Evolutionary conservation across 1,140 invertebrate species (phyloP), one percentile per base, ranked within the genome.

Genomic region (Yoshiicerus persimilis): DNA sequence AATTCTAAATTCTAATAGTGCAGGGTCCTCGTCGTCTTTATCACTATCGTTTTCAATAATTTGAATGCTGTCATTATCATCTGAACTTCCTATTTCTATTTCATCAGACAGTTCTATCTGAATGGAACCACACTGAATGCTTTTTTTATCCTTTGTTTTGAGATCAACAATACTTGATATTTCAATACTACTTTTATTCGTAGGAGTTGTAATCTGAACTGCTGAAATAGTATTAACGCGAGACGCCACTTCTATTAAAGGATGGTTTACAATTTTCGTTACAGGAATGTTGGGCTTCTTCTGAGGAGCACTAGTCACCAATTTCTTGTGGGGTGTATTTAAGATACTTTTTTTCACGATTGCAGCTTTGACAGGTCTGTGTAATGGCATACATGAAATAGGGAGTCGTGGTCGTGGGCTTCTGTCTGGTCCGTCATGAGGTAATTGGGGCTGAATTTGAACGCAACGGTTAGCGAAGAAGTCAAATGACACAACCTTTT

Each of bases 401-500:
- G 75, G 75, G 3, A 80, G 34, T 10, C 30, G 75, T 36, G 23
- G 0, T 16, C 47, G 47, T n/a, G n/a, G n/a, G 8, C n/a, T 36
- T 38, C 38, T 34, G 30, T 80, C 23, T 23, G 75, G 32, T 4
- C n/a, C 4, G 32, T 25, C 23, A 20, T n/a, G n/a, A n/a, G 4
- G 16, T n/a, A 36, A 10, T 0, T 11, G 11, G 0, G 75, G 8
- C 20, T 80, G 75, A 38, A 80, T 38, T 80, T 80, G 75, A 2
- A 20, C 2, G 16, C 75, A 80, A n/a, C 75, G 75, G 38, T 11
- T 80, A 4, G 75, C 75, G 9, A 80, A 80, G 23, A 80, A 13
- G 6, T 80, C 75, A 80, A 80, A 80, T n/a, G 75, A 80, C 30
- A 80, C 75, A 20, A 80, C 75, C n/a, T 80, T 80, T 80, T 80